Evolutionary conservation across 92 coral and sea anemone species (phyloP).

Genomic region (Palythoa caribaeorum): DNA sequence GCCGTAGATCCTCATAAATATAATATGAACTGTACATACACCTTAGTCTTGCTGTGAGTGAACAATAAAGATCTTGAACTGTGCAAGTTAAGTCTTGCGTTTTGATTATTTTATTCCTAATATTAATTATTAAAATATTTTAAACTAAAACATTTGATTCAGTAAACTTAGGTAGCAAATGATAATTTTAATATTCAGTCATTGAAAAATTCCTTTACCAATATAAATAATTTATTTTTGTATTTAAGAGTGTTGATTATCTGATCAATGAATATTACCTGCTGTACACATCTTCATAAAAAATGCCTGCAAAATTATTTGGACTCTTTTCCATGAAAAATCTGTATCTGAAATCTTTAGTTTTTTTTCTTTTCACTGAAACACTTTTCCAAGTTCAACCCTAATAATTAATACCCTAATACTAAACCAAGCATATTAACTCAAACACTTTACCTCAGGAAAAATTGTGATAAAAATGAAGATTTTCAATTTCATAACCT

Average conservation of each 20-base stretch:
- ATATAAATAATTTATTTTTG: conserved; percentile 14
- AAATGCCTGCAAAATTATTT: neutral
- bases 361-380: neutral
- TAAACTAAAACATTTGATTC: neutral
- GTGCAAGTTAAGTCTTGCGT: conserved; percentile 7
- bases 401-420: neutral
- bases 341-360: neutral
- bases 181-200: neutral
- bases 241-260: conserved; percentile 11
- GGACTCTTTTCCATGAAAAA: neutral
- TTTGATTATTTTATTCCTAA: conserved; percentile 11
- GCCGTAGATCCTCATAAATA: conserved; percentile 5
- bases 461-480: too few species aligned
- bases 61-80: conserved; percentile 15
- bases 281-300: conserved; percentile 7
- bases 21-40: neutral
- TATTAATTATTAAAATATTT: neutral
- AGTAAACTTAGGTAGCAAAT: neutral
- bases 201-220: conserved; percentile 13
- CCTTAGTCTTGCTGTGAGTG: neutral
- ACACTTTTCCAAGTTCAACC: neutral
- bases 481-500: neutral
- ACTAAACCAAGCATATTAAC: neutral
- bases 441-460: too few species aligned
- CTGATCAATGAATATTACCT: conserved; percentile 2